Percentiles rank a stretch among this genome's conserved stretches.
Conservation (phyloP, 53 echinoderm and acorn worm species). For the Glandiceps talaboti region DNA sequence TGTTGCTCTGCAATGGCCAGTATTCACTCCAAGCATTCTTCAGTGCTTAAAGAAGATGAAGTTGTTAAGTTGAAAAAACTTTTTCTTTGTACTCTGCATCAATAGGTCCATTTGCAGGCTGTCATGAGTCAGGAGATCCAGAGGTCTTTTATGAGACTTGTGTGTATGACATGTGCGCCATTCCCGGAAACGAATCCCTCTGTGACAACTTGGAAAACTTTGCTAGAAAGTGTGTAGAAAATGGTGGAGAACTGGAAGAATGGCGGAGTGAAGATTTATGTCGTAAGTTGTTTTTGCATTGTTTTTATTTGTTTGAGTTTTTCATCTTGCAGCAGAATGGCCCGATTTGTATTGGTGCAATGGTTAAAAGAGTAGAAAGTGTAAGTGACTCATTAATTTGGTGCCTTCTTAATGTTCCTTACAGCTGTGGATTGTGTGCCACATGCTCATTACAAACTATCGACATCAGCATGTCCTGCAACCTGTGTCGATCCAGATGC, state of each 20-base stretch:
- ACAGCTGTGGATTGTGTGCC: not conserved
- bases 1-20: too few species aligned
- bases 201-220: constrained; percentile 48
- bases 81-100: constrained; percentile 29
- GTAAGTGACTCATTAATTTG: not conserved
- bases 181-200: constrained; percentile 29
- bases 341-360: too few species aligned
- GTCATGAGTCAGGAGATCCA: constrained; percentile 37
- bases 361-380: too few species aligned
- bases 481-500: constrained; percentile 24
- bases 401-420: not conserved
- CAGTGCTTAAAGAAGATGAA: too few species aligned
- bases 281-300: constrained; percentile 6
- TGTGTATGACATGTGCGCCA: constrained; percentile 47
- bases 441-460: constrained; percentile 23
- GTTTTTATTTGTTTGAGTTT: too few species aligned
- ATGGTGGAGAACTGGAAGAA: constrained; percentile 25
- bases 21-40: too few species aligned
- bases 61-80: too few species aligned
- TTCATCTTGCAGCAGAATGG: too few species aligned
- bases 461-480: constrained; percentile 33
- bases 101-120: constrained; percentile 32
- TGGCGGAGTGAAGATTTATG: constrained; percentile 38
- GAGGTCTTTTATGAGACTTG: constrained; percentile 33
- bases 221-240: constrained; percentile 33